phyloP scores from a whole-genome alignment of 2,888 invertebrate genomes.

The Tinea pellionella region DNA sequence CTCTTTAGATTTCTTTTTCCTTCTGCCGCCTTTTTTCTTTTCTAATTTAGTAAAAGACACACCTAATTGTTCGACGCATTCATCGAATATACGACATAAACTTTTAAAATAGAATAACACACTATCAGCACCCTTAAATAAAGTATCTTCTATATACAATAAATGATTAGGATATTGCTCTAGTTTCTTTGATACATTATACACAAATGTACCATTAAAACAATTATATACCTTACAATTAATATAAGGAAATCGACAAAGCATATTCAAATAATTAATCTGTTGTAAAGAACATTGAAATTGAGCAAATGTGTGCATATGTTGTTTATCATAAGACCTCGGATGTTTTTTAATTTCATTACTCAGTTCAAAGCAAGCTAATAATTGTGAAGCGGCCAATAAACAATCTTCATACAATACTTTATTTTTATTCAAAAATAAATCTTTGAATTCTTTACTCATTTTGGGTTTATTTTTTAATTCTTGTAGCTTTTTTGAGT shows the following conservation, averaged over 20 bases:
- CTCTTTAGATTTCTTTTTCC: constrained; percentile 28
- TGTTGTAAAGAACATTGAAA: constrained; percentile 74
- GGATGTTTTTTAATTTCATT: constrained; percentile 60
- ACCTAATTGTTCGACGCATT: constrained; percentile 32
- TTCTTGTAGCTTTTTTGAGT: constrained; percentile 42
- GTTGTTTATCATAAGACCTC: constrained; percentile 64
- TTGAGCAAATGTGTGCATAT: constrained; percentile 74
- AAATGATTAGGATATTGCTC: constrained; percentile 65
- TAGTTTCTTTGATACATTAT: constrained; percentile 76
- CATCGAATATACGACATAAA: constrained; percentile 32
- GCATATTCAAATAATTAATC: constrained; percentile 71
- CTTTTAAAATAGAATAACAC: constrained; percentile 48
- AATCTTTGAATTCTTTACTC: constrained; percentile 26
- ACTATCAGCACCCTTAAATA: constrained; percentile 40
- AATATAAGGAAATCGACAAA: constrained; percentile 72
- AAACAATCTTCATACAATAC: constrained; percentile 70
- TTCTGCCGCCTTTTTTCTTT: constrained; percentile 27
- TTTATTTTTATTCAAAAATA: constrained; percentile 54
- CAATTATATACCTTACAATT: constrained; percentile 70
- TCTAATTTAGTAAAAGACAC: constrained; percentile 23
- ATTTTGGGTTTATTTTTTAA: constrained; percentile 26
- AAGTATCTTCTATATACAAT: constrained; percentile 61
- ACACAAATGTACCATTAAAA: constrained; percentile 81
- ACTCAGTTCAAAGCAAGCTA: constrained; percentile 71
- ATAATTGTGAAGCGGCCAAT: constrained; percentile 65